These are phyloP conservation scores for Chaetura pelagica DNA, from an alignment of 2,113 vertebrate species.

Conservation along the genomic window DNA sequence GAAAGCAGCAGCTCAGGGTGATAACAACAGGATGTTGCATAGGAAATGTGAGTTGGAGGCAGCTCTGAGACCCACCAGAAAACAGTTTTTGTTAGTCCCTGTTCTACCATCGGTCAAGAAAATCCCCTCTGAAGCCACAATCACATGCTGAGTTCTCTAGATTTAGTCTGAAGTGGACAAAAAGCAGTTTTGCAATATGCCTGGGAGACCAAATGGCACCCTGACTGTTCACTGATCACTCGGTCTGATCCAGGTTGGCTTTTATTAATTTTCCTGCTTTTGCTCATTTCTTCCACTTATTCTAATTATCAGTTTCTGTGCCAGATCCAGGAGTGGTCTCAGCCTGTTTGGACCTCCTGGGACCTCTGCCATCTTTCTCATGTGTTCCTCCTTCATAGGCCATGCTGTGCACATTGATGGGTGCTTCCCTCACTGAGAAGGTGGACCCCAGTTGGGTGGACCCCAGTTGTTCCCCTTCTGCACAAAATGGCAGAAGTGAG, in stretches of 20 bases:
- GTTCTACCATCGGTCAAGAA: neutral
- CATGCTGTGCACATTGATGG: fast-evolving
- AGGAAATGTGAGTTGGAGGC: neutral
- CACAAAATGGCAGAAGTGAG: neutral
- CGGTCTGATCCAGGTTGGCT: neutral
- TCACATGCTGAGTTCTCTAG: neutral
- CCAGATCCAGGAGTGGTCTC: neutral
- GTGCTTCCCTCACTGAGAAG: fast-evolving
- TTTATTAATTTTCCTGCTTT: neutral
- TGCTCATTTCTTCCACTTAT: neutral
- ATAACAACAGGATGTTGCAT: fast-evolving
- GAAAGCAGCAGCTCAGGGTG: fast-evolving
- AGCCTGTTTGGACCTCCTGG: neutral
- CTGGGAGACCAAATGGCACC: neutral
- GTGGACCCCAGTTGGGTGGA: neutral
- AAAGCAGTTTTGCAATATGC: neutral
- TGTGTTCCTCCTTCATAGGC: neutral
- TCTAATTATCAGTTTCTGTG: neutral
- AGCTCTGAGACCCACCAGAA: neutral
- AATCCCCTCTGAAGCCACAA: neutral
- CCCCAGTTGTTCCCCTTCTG: neutral
- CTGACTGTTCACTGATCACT: neutral
- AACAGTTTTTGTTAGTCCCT: neutral
- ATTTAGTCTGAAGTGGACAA: neutral
- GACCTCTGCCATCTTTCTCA: neutral